Evolutionary conservation across 1,140 invertebrate species (phyloP), one percentile per base, ranked within the genome.

Genomic region (Drosophila paulistorum): DNA sequence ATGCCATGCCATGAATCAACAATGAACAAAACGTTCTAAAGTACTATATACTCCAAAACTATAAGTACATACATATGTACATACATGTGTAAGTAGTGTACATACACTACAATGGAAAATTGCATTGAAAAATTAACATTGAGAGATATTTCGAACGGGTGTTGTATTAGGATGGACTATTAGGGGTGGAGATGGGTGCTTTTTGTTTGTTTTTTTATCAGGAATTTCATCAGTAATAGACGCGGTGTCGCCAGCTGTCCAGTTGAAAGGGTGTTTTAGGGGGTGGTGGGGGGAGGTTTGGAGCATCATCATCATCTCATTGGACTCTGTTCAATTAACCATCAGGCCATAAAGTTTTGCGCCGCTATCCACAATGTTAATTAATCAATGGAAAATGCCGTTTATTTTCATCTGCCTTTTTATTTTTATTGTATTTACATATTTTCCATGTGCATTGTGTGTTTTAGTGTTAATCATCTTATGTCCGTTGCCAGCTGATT

Each of bases 161-260:
- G 11, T 37, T 62, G 20, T 26, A n/a, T 23, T 20, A 5, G 9
- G n/a, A 14, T 3, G 20, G 13, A 7, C 54, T 10, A 10, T 39
- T 35, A 13, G 37, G 37, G 37, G 37, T 11, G 35, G 30, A 6
- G 30, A 30, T 30, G 30, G 30, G 30, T 30, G 30, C 30, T 37
- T 37, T 10, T 37, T 26, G 23, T 37, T 37, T 37, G 10, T 37
- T 37, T 37, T 37, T 37, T 37, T 37, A 30, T 48, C 9, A 37
- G 37, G 35, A 74, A 86, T 86, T 86, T 86, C 83, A 86, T 78
- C 83, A 86, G 71, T 82, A 87, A 74, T 79, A 86, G 83, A 86
- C 83, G 83, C 83, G 79, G 83, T 86, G 83, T 86, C 83, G 83
- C 83, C 83, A 82, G 75, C 68, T 41, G 20, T 17, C 61, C 66